phyloP scores from a whole-genome alignment of 2,113 vertebrate species.

The Psammodynastes pulverulentus region DNA sequence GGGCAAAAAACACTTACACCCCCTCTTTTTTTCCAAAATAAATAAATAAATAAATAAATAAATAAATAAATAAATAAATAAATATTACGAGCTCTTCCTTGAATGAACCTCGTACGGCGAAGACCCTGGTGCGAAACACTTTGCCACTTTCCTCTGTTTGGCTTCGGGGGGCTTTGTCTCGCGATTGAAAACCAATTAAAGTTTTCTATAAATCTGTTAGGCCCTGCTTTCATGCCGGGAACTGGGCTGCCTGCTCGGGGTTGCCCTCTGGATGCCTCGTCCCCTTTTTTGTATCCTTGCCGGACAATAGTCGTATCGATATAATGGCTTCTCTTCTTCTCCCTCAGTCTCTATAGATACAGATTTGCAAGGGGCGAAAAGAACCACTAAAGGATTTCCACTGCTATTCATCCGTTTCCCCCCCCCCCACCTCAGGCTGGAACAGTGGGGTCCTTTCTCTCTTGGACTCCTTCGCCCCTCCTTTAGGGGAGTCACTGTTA shows the following conservation, averaged over 20 bases:
- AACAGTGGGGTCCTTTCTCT: conserved; percentile 78
- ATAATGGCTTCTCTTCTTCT: conserved; percentile 80
- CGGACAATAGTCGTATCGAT: conserved; percentile 77
- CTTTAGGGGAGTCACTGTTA: conserved; percentile 75
- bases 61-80: background rate
- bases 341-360: conserved; percentile 80
- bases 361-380: conserved; percentile 73
- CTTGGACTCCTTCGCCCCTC: conserved; percentile 59
- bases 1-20: background rate
- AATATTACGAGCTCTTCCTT: background rate
- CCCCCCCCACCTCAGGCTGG: conserved; percentile 51
- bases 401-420: conserved; percentile 66
- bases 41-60: background rate
- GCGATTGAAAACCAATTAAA: conserved; percentile 77
- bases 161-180: conserved; percentile 63
- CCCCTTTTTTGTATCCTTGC: conserved; percentile 59
- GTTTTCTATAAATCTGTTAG: conserved; percentile 71
- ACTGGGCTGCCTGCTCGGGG: conserved; percentile 67
- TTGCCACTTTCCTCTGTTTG: conserved; percentile 42
- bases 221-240: conserved; percentile 61
- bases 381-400: conserved; percentile 61
- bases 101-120: conserved; percentile 23
- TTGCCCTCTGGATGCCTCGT: conserved; percentile 77
- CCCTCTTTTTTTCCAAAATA: background rate
- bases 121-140: conserved; percentile 34